Conservation (phyloP, 2,888 invertebrate species). For the Nomada ruficornis region DNA sequence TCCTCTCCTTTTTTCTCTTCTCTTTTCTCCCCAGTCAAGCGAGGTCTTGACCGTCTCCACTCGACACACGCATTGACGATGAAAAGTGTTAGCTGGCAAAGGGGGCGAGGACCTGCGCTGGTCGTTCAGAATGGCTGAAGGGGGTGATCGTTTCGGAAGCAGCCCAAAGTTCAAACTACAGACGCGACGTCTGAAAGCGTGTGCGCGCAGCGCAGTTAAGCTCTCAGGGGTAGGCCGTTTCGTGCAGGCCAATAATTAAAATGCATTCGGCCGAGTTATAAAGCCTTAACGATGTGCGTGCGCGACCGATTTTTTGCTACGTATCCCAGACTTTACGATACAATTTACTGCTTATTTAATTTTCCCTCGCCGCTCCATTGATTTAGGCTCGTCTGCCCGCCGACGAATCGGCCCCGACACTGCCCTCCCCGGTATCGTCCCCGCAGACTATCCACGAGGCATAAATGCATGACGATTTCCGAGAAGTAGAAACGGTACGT, state of each 20-base stretch:
- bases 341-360: slow-evolving; percentile 78
- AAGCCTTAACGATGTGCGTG: slow-evolving; percentile 72
- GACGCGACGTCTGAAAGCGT: neutral
- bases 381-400: slow-evolving; percentile 62
- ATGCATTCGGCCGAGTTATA: slow-evolving; percentile 79
- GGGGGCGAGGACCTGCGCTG: neutral
- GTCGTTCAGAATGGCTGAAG: neutral
- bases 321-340: slow-evolving; percentile 71
- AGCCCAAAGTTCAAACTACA: neutral
- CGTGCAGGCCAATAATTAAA: slow-evolving; percentile 78
- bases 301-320: slow-evolving; percentile 71
- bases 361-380: slow-evolving; percentile 69
- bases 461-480: neutral
- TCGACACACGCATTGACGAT: slow-evolving; percentile 2
- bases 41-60: slow-evolving; percentile 7
- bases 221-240: slow-evolving; percentile 22
- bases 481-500: neutral
- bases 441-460: neutral
- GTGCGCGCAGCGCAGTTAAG: neutral
- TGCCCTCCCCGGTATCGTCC: too few species aligned
- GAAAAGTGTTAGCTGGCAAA: neutral
- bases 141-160: slow-evolving; percentile 13
- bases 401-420: neutral
- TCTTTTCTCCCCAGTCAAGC: neutral
- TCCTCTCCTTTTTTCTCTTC: too few species aligned